Percentiles rank a stretch among this genome's conserved stretches.
phyloP scores from a whole-genome alignment of 2,888 invertebrate genomes.

The Lasioglossum oenotherae region DNA sequence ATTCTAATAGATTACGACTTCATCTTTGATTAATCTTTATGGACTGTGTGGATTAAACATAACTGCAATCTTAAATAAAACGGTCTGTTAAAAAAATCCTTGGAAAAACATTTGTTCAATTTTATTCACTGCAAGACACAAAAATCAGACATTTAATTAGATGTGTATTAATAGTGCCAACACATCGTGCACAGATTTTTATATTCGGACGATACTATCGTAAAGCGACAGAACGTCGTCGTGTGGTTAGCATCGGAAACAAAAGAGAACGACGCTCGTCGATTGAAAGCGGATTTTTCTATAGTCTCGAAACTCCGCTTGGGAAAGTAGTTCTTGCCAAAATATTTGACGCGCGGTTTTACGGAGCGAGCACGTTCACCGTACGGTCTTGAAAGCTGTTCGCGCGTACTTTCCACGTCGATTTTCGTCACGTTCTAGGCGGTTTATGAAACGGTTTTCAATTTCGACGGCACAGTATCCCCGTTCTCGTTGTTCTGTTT shows the following conservation, averaged over 20 bases:
- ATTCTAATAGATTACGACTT: too few species aligned
- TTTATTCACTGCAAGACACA: too few species aligned
- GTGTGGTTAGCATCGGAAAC: background rate
- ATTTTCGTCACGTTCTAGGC: background rate
- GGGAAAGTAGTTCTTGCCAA: background rate
- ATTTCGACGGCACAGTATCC: background rate
- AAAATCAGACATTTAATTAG: too few species aligned
- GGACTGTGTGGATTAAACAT: too few species aligned
- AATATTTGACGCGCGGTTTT: conserved; percentile 1
- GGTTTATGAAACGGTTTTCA: background rate
- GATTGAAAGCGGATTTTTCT: background rate
- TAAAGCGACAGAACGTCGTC: background rate
- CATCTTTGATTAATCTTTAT: too few species aligned
- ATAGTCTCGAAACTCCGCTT: background rate
- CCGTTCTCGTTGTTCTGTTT: conserved; percentile 64
- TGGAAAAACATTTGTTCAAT: too few species aligned
- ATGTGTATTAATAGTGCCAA: too few species aligned
- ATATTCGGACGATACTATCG: too few species aligned
- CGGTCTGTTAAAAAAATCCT: too few species aligned
- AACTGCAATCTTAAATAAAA: background rate
- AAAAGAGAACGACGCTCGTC: background rate
- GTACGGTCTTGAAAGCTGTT: background rate
- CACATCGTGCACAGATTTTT: too few species aligned
- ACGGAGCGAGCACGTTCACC: background rate
- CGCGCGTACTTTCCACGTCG: background rate